Percentiles rank a stretch among this genome's conserved stretches.
These are phyloP conservation scores for Sarcophilus harrisii DNA, from an alignment of 2,797 vertebrate species.

Conservation along the genomic window DNA sequence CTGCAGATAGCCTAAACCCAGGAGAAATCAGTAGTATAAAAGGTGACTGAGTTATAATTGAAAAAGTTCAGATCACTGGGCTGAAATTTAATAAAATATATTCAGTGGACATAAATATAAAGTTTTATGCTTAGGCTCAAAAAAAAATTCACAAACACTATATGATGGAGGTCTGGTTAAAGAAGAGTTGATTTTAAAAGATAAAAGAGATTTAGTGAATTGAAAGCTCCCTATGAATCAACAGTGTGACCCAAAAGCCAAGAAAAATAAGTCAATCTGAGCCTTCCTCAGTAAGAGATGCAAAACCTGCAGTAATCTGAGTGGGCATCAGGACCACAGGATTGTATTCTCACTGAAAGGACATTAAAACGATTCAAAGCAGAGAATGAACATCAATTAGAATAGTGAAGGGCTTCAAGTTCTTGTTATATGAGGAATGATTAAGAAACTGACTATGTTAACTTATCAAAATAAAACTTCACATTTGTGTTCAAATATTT, in stretches of 20 bases:
- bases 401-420: not conserved
- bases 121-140: not conserved
- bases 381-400: not conserved
- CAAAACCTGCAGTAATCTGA: not conserved
- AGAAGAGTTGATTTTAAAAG: too few relatives aligned
- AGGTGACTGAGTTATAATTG: too few relatives aligned
- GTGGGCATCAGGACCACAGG: too few relatives aligned
- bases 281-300: not conserved
- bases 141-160: not conserved
- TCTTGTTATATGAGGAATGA: not conserved
- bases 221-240: not conserved
- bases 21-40: too few relatives aligned
- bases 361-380: not conserved
- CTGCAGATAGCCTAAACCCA: too few relatives aligned
- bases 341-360: not conserved
- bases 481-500: not conserved
- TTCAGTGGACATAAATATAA: not conserved
- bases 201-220: not conserved
- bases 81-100: not conserved
- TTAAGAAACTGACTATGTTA: not conserved
- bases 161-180: too few relatives aligned
- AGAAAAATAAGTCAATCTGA: not conserved
- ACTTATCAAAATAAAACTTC: not conserved
- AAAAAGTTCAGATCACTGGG: not conserved
- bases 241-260: too few relatives aligned